Conservation (phyloP, 2,888 invertebrate species). For the Mantis religiosa region DNA sequence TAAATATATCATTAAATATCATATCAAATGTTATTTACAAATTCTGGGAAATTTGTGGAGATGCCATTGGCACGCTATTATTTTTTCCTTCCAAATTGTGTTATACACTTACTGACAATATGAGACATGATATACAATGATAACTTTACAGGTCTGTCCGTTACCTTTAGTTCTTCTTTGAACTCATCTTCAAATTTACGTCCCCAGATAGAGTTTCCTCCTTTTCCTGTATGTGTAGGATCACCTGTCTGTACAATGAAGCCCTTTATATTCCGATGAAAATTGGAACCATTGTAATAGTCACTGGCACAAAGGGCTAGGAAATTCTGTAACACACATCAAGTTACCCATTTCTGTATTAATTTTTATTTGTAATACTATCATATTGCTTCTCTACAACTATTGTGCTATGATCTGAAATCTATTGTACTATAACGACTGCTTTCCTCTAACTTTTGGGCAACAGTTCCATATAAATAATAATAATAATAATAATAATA, state of each 20-base stretch:
- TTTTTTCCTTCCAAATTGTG: too few species aligned
- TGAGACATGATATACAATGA: neutral
- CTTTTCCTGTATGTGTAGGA: slow-evolving; percentile 92
- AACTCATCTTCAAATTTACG: slow-evolving; percentile 97
- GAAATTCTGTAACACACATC: slow-evolving; percentile 65
- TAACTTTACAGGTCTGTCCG: neutral
- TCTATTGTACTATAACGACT: neutral
- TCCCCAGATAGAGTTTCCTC: slow-evolving; percentile 95
- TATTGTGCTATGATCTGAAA: neutral
- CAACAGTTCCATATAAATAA: too few species aligned
- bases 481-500: too few species aligned
- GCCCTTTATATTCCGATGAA: slow-evolving; percentile 74
- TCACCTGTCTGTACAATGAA: slow-evolving; percentile 79
- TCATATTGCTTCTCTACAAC: neutral
- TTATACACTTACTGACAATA: too few species aligned
- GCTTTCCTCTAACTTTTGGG: neutral
- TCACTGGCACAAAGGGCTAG: slow-evolving; percentile 92
- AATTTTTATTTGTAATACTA: neutral
- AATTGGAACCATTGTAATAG: slow-evolving; percentile 76
- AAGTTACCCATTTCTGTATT: slow-evolving; percentile 25
- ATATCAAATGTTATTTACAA: too few species aligned
- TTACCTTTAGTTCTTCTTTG: slow-evolving; percentile 84
- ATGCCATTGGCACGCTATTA: too few species aligned
- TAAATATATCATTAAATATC: too few species aligned
- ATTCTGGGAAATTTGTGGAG: too few species aligned